phyloP scores from a whole-genome alignment of 1,140 invertebrate species.

The Drosophila busckii region DNA sequence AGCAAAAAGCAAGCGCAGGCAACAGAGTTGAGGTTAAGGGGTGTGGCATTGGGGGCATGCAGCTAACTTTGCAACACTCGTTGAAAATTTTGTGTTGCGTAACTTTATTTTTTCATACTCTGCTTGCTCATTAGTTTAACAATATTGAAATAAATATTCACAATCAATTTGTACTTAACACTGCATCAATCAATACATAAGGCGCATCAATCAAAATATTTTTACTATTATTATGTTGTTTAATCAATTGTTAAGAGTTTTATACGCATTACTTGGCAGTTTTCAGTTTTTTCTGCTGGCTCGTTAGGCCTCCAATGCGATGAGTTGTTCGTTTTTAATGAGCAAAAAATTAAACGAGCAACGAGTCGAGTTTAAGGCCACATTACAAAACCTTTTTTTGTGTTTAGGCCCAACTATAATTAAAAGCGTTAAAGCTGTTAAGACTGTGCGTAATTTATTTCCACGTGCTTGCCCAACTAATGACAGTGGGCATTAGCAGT shows the following conservation, averaged over 20 bases:
- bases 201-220: slow-evolving; percentile 60
- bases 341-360: slow-evolving; percentile 34
- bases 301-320: slow-evolving; percentile 48
- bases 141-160: background rate
- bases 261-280: slow-evolving; percentile 47
- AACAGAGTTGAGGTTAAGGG: background rate
- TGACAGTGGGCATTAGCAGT: slow-evolving; percentile 20
- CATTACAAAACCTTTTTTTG: slow-evolving; percentile 60
- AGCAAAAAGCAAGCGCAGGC: slow-evolving; percentile 30
- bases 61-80: slow-evolving; percentile 28
- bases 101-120: no score
- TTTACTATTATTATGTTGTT: slow-evolving; percentile 54
- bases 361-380: slow-evolving; percentile 34
- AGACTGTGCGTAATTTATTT: slow-evolving; percentile 3
- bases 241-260: slow-evolving; percentile 49
- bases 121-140: no score
- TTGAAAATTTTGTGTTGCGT: background rate
- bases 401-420: slow-evolving; percentile 8
- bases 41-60: no score
- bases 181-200: slow-evolving; percentile 41
- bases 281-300: no score
- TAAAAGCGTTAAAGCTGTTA: slow-evolving; percentile 7
- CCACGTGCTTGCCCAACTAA: slow-evolving; percentile 18
- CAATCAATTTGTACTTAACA: slow-evolving; percentile 53
- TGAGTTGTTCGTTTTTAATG: slow-evolving; percentile 58